These are phyloP conservation scores for Muntiacus muntjak DNA, from an alignment of 2,113 vertebrate species.

Conservation along the genomic window DNA sequence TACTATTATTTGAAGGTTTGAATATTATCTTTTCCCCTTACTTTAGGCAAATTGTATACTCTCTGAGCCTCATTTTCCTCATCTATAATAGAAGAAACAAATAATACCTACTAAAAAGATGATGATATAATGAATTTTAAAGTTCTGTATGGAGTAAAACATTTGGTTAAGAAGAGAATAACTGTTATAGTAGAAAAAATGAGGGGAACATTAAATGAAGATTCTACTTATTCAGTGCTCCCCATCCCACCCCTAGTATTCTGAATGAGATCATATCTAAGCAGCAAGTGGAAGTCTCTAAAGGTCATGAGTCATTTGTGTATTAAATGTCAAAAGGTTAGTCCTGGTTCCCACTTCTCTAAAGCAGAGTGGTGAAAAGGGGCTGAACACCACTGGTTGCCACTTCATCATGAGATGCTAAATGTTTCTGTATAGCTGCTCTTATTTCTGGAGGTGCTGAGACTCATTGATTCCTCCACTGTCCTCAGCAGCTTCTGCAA, in stretches of 20 bases:
- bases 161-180: neutral
- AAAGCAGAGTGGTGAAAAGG: neutral
- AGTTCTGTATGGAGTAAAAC: neutral
- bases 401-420: neutral
- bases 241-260: neutral
- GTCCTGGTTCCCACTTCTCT: neutral
- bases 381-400: neutral
- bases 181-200: neutral
- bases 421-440: neutral
- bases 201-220: neutral
- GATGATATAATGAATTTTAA: conserved; percentile 25
- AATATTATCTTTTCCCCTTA: neutral
- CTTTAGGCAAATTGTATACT: neutral
- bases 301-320: neutral
- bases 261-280: neutral
- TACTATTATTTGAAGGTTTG: neutral
- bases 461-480: neutral
- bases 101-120: conserved; percentile 23
- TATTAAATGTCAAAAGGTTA: neutral
- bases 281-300: neutral
- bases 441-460: conserved; percentile 21
- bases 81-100: conserved; percentile 17
- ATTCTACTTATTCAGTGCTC: neutral
- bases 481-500: conserved; percentile 6
- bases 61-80: conserved; percentile 11